A percentile compares a stretch with the other conserved stretches of the same genome.
Evolutionary conservation across 2,113 vertebrate genomes (phyloP).

Genomic region (Salminus brasiliensis): DNA sequence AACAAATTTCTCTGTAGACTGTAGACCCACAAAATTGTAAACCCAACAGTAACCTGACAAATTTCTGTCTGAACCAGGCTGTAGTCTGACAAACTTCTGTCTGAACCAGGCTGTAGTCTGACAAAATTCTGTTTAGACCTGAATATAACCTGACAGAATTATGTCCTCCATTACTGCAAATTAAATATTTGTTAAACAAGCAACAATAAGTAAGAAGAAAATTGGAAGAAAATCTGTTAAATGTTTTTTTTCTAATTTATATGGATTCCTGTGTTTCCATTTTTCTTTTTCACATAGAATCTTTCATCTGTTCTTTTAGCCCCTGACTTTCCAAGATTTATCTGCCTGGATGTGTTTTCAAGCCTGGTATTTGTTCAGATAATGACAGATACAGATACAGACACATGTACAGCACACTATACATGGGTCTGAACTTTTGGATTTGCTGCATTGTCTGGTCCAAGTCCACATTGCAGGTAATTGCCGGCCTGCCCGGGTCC

Average conservation of each 20-base stretch:
- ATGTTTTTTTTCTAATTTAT: too few species aligned
- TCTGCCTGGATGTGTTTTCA: background rate
- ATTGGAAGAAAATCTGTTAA: too few species aligned
- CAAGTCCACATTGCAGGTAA: background rate
- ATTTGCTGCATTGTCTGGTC: slow-evolving; percentile 4
- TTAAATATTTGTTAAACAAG: too few species aligned
- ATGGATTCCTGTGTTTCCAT: too few species aligned
- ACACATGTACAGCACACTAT: too few species aligned
- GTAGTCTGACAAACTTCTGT: background rate
- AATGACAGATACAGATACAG: too few species aligned
- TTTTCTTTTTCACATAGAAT: background rate
- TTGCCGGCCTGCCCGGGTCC: background rate
- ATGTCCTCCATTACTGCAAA: background rate
- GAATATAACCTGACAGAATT: too few species aligned
- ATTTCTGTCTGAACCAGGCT: too few species aligned
- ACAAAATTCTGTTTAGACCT: background rate
- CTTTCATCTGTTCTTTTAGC: background rate
- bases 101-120: background rate
- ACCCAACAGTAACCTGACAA: too few species aligned
- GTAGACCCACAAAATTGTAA: too few species aligned
- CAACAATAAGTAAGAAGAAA: too few species aligned
- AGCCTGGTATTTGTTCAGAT: background rate
- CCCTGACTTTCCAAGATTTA: background rate
- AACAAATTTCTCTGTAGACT: too few species aligned
- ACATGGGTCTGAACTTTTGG: background rate